Conservation (phyloP, 2,888 invertebrate species). For the Brenthis daphne region DNA sequence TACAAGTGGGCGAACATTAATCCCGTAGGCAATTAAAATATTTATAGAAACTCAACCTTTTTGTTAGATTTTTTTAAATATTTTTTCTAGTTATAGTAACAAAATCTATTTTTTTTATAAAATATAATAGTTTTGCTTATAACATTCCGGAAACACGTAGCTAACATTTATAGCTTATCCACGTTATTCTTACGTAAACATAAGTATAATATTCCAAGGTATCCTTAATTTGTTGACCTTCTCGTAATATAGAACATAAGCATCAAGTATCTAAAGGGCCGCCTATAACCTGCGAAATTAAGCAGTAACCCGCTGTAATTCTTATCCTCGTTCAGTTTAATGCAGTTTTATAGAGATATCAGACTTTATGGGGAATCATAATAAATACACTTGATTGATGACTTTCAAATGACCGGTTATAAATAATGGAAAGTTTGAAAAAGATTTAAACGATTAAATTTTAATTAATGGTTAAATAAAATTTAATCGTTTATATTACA, state of each 20-base stretch:
- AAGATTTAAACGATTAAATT: no score
- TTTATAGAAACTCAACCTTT: no score
- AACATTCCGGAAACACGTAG: background rate
- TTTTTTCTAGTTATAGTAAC: no score
- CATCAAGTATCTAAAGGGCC: conserved; percentile 68
- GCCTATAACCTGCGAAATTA: conserved; percentile 69
- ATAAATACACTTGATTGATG: conserved; percentile 19
- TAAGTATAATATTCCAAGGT: conserved; percentile 47
- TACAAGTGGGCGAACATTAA: no score
- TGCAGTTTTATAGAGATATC: conserved; percentile 19
- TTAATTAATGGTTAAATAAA: no score
- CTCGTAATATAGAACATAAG: conserved; percentile 62
- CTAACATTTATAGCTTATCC: background rate
- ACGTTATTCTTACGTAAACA: conserved; percentile 9
- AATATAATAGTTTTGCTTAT: background rate
- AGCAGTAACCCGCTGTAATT: conserved; percentile 52
- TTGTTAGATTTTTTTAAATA: no score
- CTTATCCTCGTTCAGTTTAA: conserved; percentile 50
- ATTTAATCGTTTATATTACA: no score
- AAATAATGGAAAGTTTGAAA: background rate
- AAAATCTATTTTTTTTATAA: no score
- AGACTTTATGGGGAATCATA: conserved; percentile 22
- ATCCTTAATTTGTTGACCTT: conserved; percentile 75
- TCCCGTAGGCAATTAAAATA: no score
- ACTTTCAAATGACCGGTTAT: conserved; percentile 11